These are phyloP conservation scores for Chaitophorus viminalis DNA, from an alignment of 2,888 invertebrate species.

Conservation along the genomic window DNA sequence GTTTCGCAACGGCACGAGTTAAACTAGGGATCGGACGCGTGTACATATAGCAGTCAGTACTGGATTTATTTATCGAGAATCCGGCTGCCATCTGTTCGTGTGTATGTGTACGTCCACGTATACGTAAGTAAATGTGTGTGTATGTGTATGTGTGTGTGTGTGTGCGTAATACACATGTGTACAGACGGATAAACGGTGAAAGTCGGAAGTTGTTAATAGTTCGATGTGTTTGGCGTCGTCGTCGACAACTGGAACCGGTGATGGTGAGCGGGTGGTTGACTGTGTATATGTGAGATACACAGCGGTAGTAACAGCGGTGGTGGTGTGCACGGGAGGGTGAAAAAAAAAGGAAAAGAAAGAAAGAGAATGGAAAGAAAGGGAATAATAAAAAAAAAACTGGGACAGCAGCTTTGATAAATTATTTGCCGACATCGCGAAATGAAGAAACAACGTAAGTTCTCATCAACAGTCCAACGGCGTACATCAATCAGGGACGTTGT, in stretches of 20 bases:
- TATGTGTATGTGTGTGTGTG: not conserved
- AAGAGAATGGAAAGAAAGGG: not conserved
- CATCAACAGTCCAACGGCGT: slow-evolving; percentile 59
- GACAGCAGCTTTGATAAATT: slow-evolving; percentile 54
- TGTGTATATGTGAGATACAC: not conserved
- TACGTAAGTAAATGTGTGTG: not conserved
- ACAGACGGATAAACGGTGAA: not conserved
- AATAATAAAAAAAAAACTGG: not conserved
- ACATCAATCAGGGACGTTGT: slow-evolving; percentile 53
- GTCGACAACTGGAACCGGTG: not conserved
- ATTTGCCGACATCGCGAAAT: slow-evolving; percentile 48
- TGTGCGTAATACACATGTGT: not conserved
- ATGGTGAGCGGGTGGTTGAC: not conserved
- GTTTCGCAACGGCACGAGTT: not conserved
- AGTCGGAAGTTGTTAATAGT: slow-evolving; percentile 35
- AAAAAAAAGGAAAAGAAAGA: not conserved
- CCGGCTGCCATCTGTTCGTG: not conserved
- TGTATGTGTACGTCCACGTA: not conserved
- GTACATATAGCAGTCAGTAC: not conserved
- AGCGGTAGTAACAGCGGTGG: not conserved
- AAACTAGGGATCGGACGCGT: not conserved
- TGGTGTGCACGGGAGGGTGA: not conserved
- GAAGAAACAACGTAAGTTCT: slow-evolving; percentile 55
- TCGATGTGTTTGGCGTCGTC: slow-evolving; percentile 12
- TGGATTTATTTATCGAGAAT: not conserved